Evolutionary conservation across 2,113 vertebrate genomes (phyloP).

Genomic region (Herpetotheres cachinnans): DNA sequence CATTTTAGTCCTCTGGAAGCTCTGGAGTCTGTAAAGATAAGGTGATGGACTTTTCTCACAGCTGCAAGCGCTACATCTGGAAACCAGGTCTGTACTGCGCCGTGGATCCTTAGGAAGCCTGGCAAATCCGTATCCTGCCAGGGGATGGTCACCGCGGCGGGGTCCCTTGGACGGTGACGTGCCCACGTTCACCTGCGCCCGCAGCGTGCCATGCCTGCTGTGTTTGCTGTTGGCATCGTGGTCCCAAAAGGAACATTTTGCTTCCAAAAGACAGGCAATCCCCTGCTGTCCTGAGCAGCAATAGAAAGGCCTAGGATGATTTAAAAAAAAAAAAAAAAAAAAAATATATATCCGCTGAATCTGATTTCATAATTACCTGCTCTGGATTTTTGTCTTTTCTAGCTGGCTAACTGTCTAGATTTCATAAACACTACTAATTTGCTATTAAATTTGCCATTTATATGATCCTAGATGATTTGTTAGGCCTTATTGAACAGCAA

Average conservation of each 20-base stretch:
- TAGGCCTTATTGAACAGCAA: conserved; percentile 69
- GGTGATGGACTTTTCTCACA: not conserved
- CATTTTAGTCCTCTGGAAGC: conserved; percentile 33
- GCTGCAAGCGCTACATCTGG: not conserved
- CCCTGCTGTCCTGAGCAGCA: not conserved
- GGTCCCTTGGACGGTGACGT: accelerated
- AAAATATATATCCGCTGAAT: not conserved
- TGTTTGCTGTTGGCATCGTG: accelerated
- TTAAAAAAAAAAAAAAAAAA: not conserved
- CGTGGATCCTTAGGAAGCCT: not conserved
- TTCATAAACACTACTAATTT: conserved; percentile 70
- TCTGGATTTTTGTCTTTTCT: conserved; percentile 47
- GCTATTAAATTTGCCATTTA: conserved; percentile 71
- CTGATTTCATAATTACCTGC: conserved; percentile 26
- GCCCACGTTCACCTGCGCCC: not conserved
- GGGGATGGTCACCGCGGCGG: not conserved
- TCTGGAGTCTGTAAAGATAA: conserved; percentile 56
- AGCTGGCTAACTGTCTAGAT: conserved; percentile 48
- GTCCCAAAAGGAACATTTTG: not conserved
- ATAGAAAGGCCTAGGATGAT: not conserved
- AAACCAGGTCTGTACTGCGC: not conserved
- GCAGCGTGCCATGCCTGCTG: accelerated
- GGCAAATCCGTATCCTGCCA: not conserved
- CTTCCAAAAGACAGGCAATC: not conserved
- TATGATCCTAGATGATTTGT: conserved; percentile 68